Conservation (phyloP, 2,797 vertebrate genomes). For the Syngnathus rostellatus region DNA sequence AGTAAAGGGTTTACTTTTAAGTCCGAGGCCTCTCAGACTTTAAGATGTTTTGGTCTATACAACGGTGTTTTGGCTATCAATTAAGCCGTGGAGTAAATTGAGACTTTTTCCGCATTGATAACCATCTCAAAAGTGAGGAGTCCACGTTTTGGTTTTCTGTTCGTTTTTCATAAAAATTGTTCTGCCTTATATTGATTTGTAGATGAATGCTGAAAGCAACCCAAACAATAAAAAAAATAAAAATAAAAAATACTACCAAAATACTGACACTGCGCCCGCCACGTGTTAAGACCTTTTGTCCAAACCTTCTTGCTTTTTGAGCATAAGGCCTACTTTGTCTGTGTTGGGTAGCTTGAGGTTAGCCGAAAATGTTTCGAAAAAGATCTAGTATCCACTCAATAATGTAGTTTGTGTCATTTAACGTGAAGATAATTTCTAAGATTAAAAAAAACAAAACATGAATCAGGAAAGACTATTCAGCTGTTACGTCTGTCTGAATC, state of each 20-base stretch:
- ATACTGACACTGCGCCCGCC: neutral
- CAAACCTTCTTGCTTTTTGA: neutral
- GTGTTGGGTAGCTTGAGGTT: neutral
- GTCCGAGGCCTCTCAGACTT: slow-evolving; percentile 20
- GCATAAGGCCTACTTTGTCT: neutral
- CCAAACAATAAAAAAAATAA: neutral
- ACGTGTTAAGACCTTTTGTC: neutral
- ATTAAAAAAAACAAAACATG: neutral
- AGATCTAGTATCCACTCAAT: no score
- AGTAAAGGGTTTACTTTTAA: slow-evolving; percentile 32
- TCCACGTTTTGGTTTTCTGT: neutral
- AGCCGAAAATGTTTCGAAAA: no score
- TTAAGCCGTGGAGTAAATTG: slow-evolving; percentile 1
- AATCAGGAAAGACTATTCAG: neutral
- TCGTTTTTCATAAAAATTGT: neutral
- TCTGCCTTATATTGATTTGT: neutral
- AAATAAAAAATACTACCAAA: neutral
- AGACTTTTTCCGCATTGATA: slow-evolving; percentile 9
- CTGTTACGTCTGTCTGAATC: slow-evolving; percentile 30
- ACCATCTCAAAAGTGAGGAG: neutral
- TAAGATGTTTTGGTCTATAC: slow-evolving; percentile 16
- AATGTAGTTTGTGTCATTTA: neutral
- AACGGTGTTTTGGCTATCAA: slow-evolving; percentile 15
- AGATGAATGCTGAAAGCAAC: neutral
- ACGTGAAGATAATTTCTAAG: neutral